Conservation (phyloP, 2,797 vertebrate genomes). For the Rhinophrynus dorsalis region DNA sequence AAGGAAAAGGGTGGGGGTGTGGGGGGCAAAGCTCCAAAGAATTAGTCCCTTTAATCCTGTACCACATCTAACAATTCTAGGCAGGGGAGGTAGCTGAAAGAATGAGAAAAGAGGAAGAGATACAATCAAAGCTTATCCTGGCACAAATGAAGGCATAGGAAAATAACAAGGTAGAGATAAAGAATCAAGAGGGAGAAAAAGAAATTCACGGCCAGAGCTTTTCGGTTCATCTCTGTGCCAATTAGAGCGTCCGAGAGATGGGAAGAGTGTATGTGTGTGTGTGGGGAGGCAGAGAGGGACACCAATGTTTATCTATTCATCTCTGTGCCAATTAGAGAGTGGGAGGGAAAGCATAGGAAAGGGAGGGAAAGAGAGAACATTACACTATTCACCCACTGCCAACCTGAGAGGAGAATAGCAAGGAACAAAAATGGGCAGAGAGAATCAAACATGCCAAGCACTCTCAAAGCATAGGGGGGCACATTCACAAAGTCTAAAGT, state of each 20-base stretch:
- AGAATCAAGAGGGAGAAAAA: not conserved
- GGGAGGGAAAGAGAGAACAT: conserved; percentile 22
- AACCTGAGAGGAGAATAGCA: not conserved
- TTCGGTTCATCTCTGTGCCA: conserved; percentile 43
- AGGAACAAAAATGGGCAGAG: not conserved
- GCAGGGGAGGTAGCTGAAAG: conserved; percentile 25
- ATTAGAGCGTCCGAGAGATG: conserved; percentile 30
- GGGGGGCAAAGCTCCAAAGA: conserved; percentile 13
- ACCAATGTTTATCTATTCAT: conserved; percentile 38
- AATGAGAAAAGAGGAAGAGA: conserved; percentile 37
- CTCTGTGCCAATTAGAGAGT: conserved; percentile 47
- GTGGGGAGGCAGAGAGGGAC: conserved; percentile 13
- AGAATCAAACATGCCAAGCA: not conserved
- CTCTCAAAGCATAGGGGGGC: too few relatives aligned
- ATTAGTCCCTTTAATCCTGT: conserved; percentile 31
- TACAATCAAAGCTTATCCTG: conserved; percentile 41
- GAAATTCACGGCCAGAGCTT: conserved; percentile 13
- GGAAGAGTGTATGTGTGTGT: too few relatives aligned
- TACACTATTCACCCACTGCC: conserved; percentile 14
- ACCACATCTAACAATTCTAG: conserved; percentile 31
- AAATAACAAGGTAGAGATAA: conserved; percentile 31
- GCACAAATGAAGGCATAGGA: conserved; percentile 39
- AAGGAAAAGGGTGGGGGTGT: too few relatives aligned
- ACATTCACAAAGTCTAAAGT: too few relatives aligned
- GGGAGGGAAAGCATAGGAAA: conserved; percentile 24